These are phyloP conservation scores for Crossaster papposus DNA, from an alignment of 53 echinoderm and acorn worm species.

Conservation along the genomic window DNA sequence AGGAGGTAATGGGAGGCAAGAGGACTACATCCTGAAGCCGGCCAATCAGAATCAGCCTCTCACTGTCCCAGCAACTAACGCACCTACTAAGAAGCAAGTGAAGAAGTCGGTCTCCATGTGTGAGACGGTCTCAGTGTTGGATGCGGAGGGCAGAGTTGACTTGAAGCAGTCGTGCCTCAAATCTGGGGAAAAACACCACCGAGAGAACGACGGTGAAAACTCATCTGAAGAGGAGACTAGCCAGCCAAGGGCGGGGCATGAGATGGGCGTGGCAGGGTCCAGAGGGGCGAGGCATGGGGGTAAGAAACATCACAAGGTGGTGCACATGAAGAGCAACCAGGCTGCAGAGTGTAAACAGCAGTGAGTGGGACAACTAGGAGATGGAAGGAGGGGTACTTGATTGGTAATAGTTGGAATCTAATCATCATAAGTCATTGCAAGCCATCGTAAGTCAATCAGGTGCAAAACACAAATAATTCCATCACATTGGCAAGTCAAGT, in stretches of 20 bases:
- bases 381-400: not conserved
- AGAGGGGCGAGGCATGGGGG: conserved; percentile 44
- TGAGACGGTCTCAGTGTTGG: conserved; percentile 55
- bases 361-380: not conserved
- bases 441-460: too few species aligned
- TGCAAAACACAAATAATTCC: too few species aligned
- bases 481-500: too few species aligned
- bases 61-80: not conserved
- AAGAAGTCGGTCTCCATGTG: conserved; percentile 67
- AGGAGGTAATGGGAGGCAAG: not conserved
- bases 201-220: not conserved
- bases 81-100: conserved; percentile 24
- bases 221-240: not conserved
- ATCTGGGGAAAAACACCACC: conserved; percentile 2
- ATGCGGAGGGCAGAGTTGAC: conserved; percentile 14
- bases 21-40: conserved; percentile 34
- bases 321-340: conserved; percentile 53
- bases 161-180: conserved; percentile 4
- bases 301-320: conserved; percentile 61
- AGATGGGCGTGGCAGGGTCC: not conserved
- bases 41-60: conserved; percentile 21
- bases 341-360: conserved; percentile 64
- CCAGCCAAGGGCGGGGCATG: not conserved
- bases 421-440: too few species aligned
- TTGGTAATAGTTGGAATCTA: too few species aligned